Conservation (phyloP, 2,113 vertebrate genomes). For the Probosciger aterrimus region DNA sequence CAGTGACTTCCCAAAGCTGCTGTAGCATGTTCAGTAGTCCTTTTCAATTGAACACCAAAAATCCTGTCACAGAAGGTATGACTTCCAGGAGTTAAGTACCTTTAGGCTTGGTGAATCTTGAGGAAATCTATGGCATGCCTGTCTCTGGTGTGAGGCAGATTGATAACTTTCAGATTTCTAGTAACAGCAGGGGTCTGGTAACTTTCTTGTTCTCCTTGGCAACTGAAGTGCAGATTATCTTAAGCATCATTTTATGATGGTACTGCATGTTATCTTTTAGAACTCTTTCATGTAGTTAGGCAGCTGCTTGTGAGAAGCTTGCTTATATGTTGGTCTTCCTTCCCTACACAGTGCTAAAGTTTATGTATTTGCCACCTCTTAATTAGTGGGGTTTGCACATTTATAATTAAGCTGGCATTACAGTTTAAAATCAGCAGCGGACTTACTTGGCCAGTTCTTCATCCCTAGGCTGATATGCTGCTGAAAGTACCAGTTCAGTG, state of each 20-base stretch:
- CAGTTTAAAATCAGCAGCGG: background rate
- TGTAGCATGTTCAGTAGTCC: background rate
- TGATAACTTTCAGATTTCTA: background rate
- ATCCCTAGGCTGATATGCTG: background rate
- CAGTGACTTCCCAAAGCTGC: background rate
- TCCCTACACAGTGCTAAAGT: background rate
- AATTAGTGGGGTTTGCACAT: background rate
- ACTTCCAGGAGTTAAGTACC: background rate
- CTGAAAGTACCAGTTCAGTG: background rate
- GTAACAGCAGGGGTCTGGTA: background rate
- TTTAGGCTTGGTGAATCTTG: background rate
- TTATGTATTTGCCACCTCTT: background rate
- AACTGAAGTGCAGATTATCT: background rate
- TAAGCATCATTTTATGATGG: accelerated
- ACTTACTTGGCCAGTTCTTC: background rate
- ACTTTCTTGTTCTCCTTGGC: background rate
- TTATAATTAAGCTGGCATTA: background rate
- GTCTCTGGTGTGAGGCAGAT: background rate
- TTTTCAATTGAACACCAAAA: background rate
- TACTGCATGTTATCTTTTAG: background rate
- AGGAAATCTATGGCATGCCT: background rate
- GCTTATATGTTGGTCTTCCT: background rate
- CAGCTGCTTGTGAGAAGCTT: background rate
- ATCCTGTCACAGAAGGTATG: background rate
- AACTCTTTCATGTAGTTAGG: background rate